Base-by-base conservation (phyloP, 2,797 vertebrate genomes). In the Hippopotamyrus pictus region DNA sequence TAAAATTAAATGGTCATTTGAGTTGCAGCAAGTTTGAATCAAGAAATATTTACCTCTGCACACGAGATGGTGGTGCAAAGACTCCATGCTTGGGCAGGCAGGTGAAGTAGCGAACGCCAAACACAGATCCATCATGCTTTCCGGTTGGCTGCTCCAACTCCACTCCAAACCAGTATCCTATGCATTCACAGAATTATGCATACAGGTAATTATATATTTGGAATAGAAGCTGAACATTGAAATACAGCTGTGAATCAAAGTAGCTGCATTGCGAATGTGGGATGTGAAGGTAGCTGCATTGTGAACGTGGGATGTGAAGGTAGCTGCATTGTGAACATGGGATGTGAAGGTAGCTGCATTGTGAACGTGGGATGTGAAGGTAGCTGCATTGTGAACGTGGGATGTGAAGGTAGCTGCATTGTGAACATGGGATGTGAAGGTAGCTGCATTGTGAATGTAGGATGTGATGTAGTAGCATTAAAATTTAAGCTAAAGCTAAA, bases 91-190 rank as follows among this genome's bases (percentile, higher is more conserved):
- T 96, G 1, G 97, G 97, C 87, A 97, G 94, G 85, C 98, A 99
- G 92, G 93, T 97, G 93, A 98, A 99, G 93, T 99, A 99, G 5
- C 97, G 97, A 14, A 98, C 97, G 0, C 98, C 97, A 0, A 98
- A 98, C 90, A 99, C 97, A 0, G 97, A 98, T 88, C 98, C 98
- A 8, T 99, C 97, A 0, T 99, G 98, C 90, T 99, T 98, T 19
- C 98, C 98, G 0, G 97, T 98, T 1, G 97, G 95, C 90, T 97
- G 96, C 90, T 98, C 97, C 90, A 99, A 88, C 93, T 98, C 98
- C 0, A 99, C 93, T 7, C 97, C 98, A 37, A 98, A 98, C 97
- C 97, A 98, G 94, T 96, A 97, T 50, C 98, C 98, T 98, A 93
- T 19, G 62, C 29, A 33, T 76, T 37, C 33, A 76, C 41, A 76